A percentile compares a stretch with the other conserved stretches of the same genome.
Evolutionary conservation across 2,113 vertebrate species (phyloP).

Genomic region (Edolisoma coerulescens): DNA sequence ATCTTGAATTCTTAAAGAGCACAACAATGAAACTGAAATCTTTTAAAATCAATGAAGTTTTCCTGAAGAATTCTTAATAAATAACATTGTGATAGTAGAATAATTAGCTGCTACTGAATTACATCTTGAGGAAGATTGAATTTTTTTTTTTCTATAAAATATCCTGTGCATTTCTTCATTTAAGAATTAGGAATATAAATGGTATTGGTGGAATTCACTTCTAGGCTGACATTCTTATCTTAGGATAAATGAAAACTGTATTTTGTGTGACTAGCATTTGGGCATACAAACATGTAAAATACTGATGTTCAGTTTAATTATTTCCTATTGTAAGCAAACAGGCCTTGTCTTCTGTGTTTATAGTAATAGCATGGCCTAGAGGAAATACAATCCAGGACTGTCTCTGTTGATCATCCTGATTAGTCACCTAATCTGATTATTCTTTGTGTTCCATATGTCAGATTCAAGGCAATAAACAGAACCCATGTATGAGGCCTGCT

Average conservation of each 20-base stretch:
- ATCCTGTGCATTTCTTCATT: background rate
- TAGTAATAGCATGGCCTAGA: slow-evolving; percentile 49
- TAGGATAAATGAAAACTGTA: background rate
- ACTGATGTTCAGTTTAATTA: background rate
- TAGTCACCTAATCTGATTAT: slow-evolving; percentile 77
- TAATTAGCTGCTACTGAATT: background rate
- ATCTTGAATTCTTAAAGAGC: background rate
- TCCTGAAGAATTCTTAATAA: background rate
- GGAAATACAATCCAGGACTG: slow-evolving; percentile 6
- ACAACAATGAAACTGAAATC: background rate
- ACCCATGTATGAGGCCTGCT: background rate
- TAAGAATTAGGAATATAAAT: background rate
- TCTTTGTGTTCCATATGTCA: slow-evolving; percentile 71
- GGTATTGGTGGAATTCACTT: background rate
- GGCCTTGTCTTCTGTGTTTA: background rate
- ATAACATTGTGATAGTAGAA: background rate
- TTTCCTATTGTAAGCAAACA: background rate
- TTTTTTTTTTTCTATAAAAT: background rate
- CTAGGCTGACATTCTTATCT: background rate
- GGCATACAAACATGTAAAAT: background rate
- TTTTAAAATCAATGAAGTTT: background rate
- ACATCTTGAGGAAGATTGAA: background rate
- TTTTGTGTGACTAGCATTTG: background rate
- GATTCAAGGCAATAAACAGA: slow-evolving; percentile 48
- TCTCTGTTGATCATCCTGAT: slow-evolving; percentile 63